Evolutionary conservation across 92 coral and sea anemone genomes (phyloP).

Genomic region (Siderastrea siderea): DNA sequence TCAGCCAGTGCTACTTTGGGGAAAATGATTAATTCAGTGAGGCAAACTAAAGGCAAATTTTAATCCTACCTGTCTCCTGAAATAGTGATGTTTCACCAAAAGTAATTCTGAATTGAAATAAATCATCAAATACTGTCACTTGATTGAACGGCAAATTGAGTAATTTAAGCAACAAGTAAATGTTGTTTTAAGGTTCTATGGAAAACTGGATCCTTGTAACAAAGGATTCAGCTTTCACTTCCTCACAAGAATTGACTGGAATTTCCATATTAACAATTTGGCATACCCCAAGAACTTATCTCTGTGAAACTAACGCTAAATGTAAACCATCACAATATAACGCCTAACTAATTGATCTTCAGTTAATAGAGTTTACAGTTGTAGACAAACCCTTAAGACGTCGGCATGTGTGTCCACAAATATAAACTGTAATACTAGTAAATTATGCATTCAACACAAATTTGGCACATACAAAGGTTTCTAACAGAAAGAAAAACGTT

Average conservation of each 20-base stretch:
- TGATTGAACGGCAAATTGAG: background rate
- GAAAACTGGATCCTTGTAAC: too few species aligned
- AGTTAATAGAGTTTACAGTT: background rate
- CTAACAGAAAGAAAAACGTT: background rate
- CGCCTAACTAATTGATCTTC: background rate
- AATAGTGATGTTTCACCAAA: slow-evolving; percentile 53
- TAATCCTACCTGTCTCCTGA: slow-evolving; percentile 45
- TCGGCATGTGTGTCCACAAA: background rate
- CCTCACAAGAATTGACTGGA: background rate
- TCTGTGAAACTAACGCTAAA: background rate
- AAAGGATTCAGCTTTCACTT: background rate
- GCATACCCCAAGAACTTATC: background rate
- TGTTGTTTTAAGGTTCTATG: background rate
- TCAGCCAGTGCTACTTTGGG: too few species aligned
- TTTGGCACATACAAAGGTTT: background rate
- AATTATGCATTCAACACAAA: slow-evolving; percentile 31
- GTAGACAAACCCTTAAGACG: background rate
- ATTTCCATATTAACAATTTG: background rate
- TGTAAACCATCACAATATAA: background rate
- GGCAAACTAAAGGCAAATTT: slow-evolving; percentile 12
- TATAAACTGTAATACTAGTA: background rate
- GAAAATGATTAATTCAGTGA: background rate
- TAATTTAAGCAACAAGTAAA: background rate
- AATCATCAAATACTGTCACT: slow-evolving; percentile 57
- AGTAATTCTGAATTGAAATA: slow-evolving; percentile 58